phyloP scores from a whole-genome alignment of 2,888 invertebrate species.

The Drosophila greeni region DNA sequence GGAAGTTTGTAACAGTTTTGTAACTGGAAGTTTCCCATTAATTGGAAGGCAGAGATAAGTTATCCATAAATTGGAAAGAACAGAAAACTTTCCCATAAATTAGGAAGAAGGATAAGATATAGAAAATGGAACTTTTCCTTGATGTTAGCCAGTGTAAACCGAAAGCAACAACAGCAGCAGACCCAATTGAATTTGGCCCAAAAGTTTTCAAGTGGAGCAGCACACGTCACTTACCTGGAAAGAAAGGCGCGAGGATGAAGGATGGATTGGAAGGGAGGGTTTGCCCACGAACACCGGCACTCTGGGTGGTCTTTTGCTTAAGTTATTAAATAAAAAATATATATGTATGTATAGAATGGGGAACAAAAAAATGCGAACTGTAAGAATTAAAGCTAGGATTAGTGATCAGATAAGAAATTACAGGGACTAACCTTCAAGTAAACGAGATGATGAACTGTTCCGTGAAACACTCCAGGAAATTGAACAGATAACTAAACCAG shows the following conservation, averaged over 20 bases:
- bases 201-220: constrained; percentile 44
- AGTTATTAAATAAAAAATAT: constrained; percentile 21
- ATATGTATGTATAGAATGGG: constrained; percentile 7
- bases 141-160: constrained; percentile 14
- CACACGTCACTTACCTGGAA: constrained; percentile 58
- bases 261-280: constrained; percentile 10
- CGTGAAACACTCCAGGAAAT: constrained; percentile 30
- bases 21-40: too few species aligned
- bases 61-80: background rate
- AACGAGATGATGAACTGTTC: constrained; percentile 5
- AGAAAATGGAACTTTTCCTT: background rate
- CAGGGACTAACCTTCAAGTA: too few species aligned
- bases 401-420: background rate
- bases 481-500: constrained; percentile 21
- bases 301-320: background rate
- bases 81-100: too few species aligned
- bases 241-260: constrained; percentile 13
- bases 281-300: background rate
- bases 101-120: background rate
- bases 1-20: background rate
- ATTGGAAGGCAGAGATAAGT: background rate
- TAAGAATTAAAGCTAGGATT: background rate
- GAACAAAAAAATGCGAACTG: constrained; percentile 40
- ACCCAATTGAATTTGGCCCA: constrained; percentile 24
- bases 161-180: constrained; percentile 2